Base-by-base conservation (phyloP, 2,113 vertebrate species). In the Anguilla japonica region DNA sequence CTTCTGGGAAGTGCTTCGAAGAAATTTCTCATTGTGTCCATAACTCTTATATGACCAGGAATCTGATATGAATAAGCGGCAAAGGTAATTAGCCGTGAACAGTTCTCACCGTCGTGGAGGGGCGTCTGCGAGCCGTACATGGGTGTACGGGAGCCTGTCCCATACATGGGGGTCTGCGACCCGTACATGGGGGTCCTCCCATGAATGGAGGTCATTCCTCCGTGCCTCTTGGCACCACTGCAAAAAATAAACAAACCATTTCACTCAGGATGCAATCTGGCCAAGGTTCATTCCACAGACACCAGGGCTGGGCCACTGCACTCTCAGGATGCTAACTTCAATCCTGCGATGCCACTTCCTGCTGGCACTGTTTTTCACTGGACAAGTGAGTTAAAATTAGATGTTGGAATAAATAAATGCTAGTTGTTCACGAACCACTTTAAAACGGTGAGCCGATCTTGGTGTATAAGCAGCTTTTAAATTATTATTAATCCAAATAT, bases 101-200 rank as follows among this genome's bases (percentile, higher is more conserved):
- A 9, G 26, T 0, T 40, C 97, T 94, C 86, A 98, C 98, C 98
- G 0, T 99, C 98, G 0, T 99, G 97, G 26, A 98, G 91, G 0
- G 98, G 98, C 0, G 98, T 99, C 95, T 99, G 98, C 0, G 97
- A 98, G 5, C 98, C 97, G 0, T 98, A 98, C 97, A 99, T 98
- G 4, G 98, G 97, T 0, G 98, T 98, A 5, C 97, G 95, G 81
- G 98, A 99, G 3, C 97, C 97, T 0, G 97, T 96, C 14, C 96
- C 96, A 0, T 98, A 99, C 96, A 98, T 98, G 26, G 98, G 98
- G 0, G 98, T 98, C 94, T 99, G 97, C 0, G 97, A 98, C 34
- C 98, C 98, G 0, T 98, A 98, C 93, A 98, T 97, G 0, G 98
- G 98, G 0, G 98, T 99, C 3, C 98, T 95, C 0, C 96, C 96